phyloP scores from a whole-genome alignment of 2,113 vertebrate genomes.

The Pomatostomus ruficeps region DNA sequence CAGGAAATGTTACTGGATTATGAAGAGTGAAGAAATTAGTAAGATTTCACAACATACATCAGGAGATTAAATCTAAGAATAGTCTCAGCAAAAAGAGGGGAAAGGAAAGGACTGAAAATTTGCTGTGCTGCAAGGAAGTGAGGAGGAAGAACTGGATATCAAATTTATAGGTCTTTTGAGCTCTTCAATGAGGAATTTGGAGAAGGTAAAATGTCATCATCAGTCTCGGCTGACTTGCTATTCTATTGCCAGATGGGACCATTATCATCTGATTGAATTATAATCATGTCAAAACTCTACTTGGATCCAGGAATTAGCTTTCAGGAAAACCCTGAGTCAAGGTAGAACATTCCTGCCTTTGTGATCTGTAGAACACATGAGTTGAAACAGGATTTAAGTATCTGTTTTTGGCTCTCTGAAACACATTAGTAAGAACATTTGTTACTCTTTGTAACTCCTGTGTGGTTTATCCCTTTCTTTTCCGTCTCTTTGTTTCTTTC shows the following conservation, averaged over 20 bases:
- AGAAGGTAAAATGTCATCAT: constrained; percentile 55
- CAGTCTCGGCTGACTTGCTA: constrained; percentile 39
- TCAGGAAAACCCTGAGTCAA: constrained; percentile 22
- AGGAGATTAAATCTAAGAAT: not conserved
- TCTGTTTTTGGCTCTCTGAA: not conserved
- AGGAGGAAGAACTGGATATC: constrained; percentile 18
- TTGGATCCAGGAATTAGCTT: constrained; percentile 31
- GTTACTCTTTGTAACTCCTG: not conserved
- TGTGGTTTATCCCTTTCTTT: not conserved
- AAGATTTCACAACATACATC: not conserved
- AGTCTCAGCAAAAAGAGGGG: not conserved
- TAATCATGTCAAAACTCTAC: constrained; percentile 30
- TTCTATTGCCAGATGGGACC: constrained; percentile 42
- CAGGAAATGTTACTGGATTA: not conserved
- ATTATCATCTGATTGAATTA: constrained; percentile 45
- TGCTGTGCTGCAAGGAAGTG: not conserved
- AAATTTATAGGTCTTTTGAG: constrained; percentile 49
- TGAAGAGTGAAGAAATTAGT: not conserved
- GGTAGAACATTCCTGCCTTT: constrained; percentile 6
- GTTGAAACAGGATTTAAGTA: not conserved
- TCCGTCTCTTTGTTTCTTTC: not conserved
- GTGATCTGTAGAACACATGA: not conserved
- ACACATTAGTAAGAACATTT: not conserved
- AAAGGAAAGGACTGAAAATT: not conserved
- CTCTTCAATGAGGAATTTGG: constrained; percentile 13